These are phyloP conservation scores for Sebastiscus albofasciatus DNA, from an alignment of 2,797 vertebrate genomes.

Conservation along the genomic window DNA sequence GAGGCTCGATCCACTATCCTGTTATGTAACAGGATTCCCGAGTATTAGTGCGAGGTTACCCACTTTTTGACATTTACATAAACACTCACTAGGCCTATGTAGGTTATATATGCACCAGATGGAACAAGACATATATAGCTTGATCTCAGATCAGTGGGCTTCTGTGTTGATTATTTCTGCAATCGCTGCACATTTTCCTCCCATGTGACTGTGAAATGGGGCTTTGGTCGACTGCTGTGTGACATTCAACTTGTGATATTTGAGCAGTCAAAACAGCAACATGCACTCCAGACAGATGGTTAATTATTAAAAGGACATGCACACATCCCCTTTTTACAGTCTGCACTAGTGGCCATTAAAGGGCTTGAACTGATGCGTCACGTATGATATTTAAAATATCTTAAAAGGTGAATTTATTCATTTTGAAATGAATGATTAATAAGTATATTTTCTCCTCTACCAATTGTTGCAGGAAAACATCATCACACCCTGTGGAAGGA, in stretches of 20 bases:
- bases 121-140: background rate
- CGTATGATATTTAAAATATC: background rate
- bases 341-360: background rate
- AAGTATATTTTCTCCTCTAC: conserved; percentile 55
- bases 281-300: background rate
- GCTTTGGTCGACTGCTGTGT: background rate
- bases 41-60: conserved; percentile 51
- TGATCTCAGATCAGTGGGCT: background rate
- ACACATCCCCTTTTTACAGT: background rate
- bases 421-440: background rate
- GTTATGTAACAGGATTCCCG: conserved; percentile 89
- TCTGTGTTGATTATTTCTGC: background rate
- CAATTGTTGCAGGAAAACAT: conserved; percentile 81
- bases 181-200: background rate
- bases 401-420: background rate
- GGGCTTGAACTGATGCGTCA: background rate
- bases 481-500: conserved; percentile 85
- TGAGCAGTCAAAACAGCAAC: conserved; percentile 7
- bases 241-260: background rate
- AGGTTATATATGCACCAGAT: background rate
- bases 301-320: conserved; percentile 82
- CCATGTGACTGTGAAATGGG: background rate
- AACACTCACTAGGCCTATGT: background rate
- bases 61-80: conserved; percentile 20
- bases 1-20: conserved; percentile 33